Evolutionary conservation across 2,888 invertebrate species (phyloP), one percentile per base, ranked within the genome.

Genomic region (Hirtodrosophila trivittata): DNA sequence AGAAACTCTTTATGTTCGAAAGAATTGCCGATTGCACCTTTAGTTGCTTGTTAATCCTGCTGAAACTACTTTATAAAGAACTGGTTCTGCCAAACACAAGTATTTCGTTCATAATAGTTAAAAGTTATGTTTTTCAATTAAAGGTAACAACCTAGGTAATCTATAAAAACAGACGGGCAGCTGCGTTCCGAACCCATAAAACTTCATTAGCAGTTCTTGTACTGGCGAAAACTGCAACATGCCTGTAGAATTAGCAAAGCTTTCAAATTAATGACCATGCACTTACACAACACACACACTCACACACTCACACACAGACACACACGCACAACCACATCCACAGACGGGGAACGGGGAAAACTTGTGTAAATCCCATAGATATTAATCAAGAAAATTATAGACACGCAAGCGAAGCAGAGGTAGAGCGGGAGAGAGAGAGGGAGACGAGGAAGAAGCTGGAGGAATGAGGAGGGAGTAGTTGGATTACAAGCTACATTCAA

Each of bases 381-480:
- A 80, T 80, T 81, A 83, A 81, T 81, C 86, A 81, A 70, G 80
- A 76, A 81, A 81, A 81, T 81, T 81, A 81, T 80, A 83, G 73
- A 78, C 73, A 64, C 45, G 47, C 57, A 47, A 47, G 62, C 54
- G 25, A 21, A 46, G 41, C 35, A 46, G 12, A 7, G n/a, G 10
- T 18, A 39, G 18, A 16, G n/a, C n/a, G n/a, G n/a, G n/a, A n/a
- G n/a, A 37, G 14, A 37, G 10, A 39, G 26, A 10, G 28, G 35
- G n/a, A 33, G 64, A 2, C 9, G 16, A 57, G 68, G 6, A 41
- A 32, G 41, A 21, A 56, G 46, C 18, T 26, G 13, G 25, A 54
- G 18, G 52, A 32, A 14, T 5, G 38, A 7, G 13, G 7, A 3
- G 8, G 16, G 8, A 21, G 26, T 9, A 12, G 46, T 21, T 28